Evolutionary conservation across 2,113 vertebrate genomes (phyloP), one percentile per base, ranked within the genome.

Genomic region (Calyptomena viridis): DNA sequence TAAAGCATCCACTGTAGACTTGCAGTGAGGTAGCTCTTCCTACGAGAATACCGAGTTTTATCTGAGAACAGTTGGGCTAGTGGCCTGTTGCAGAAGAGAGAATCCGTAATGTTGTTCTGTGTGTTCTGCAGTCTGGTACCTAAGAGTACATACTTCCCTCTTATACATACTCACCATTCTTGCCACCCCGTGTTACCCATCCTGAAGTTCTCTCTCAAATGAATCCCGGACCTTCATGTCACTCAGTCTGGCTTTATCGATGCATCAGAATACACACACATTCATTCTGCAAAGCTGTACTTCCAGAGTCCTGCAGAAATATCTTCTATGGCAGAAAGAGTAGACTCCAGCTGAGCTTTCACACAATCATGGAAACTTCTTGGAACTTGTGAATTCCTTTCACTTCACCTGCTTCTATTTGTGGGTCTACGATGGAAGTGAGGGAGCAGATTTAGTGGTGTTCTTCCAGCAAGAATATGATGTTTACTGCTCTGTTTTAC

Each of bases 51-150:
- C 23, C 0, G 1, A 47, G 24, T 73, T 91, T 56, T 60, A 46
- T 21, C 49, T 67, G 66, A 33, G 13, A 90, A n/a, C 39, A 84
- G 33, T 35, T 44, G 76, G 30, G 14, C 37, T 40, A 18, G 30
- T 22, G 6, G 24, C 42, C 42, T 13, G 0, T 44, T 39, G 40
- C 0, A 63, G 72, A 55, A 66, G 47, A 55, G 35, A 74, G 18
- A 53, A 31, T 39, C 59, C 62, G 30, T 23, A 40, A 30, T 8
- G 50, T 62, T 71, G 46, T 60, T 23, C 59, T 46, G 31, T 31
- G 16, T 0, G 1, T 31, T 58, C 49, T 73, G 59, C 56, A 52
- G 31, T 5, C 62, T 1, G 0, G 40, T 69, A 53, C 39, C 49
- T 37, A 27, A 25, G 24, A 39, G 37, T 8, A 37, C 16, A 2